Evolutionary conservation across 2,113 vertebrate genomes (phyloP), one percentile per base, ranked within the genome.

Genomic region (Eupsittula cactorum): DNA sequence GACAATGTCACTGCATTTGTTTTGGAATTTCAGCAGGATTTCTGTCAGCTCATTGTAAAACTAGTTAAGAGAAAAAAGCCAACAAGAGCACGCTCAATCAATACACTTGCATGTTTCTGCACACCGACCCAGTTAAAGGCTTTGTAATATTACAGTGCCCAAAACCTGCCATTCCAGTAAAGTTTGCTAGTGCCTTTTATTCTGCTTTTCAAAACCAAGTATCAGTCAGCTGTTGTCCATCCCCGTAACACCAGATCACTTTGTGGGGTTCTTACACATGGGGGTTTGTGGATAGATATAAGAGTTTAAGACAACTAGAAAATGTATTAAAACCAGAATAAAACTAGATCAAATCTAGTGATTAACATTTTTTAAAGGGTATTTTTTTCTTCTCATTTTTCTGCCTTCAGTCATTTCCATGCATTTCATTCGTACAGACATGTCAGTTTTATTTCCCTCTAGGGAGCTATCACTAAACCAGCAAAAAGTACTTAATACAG

Each of bases 11-110:
- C 99, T 99, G 98, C 99, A 99, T 93, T 99, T 99, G 97, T 99
- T 99, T 97, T 99, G 99, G 98, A 99, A 99, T 95, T 99, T 99
- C 63, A 99, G 97, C 90, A 99, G 97, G 93, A 99, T 98, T 98
- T 99, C 99, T 41, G 99, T 99, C 96, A 99, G 95, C 97, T 99
- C 99, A 71, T 99, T 99, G 97, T 99, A 99, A 97, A 99, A 99
- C 99, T 99, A 93, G 47, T 44, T 59, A 84, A 71, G 65, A 88
- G 92, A 42, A 44, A 14, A 63, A 62, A 13, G 16, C 16, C 15
- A 71, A 39, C 6, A 73, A 3, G 9, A 80, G 31, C 8, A 76
- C 2, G 7, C 3, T 79, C 8, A 78, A 28, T 64, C 11, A 81
- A 6, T 47, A 60, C 15, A 9, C 25, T 27, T 69, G 42, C 27